Percentiles rank a stretch among this genome's conserved stretches.
These are phyloP conservation scores for Fragum sueziense DNA, from an alignment of 2,888 invertebrate species.

Conservation along the genomic window DNA sequence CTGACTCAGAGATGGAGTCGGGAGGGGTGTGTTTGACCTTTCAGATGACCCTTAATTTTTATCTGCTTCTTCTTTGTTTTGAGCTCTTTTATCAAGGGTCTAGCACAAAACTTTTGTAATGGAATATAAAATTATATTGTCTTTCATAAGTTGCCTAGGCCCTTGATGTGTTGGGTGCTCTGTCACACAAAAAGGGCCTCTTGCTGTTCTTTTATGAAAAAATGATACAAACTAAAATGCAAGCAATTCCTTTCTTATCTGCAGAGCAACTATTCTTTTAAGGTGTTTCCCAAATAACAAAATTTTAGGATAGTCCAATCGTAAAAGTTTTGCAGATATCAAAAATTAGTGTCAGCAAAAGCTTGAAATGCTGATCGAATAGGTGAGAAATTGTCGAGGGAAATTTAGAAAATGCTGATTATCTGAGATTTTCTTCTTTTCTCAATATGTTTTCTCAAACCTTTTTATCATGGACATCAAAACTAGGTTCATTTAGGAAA, in stretches of 20 bases:
- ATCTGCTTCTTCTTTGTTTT: conserved; percentile 10
- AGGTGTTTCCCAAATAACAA: neutral
- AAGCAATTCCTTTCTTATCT: no score
- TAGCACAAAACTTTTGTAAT: no score
- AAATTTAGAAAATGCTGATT: neutral
- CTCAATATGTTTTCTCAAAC: neutral
- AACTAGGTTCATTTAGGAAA: no score
- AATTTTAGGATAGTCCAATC: neutral
- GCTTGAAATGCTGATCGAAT: neutral
- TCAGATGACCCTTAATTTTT: conserved; percentile 2
- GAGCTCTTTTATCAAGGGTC: no score
- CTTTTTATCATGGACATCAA: no score
- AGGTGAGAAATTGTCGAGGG: neutral
- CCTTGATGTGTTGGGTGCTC: no score
- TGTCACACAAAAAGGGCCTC: no score
- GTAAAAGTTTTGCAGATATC: neutral
- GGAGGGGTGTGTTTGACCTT: conserved; percentile 87
- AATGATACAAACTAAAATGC: no score
- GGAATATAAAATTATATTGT: no score
- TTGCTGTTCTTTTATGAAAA: no score
- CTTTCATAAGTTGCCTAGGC: no score
- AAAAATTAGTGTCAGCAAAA: neutral
- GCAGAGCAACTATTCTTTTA: neutral
- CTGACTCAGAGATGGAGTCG: conserved; percentile 95
- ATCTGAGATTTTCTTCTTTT: neutral